Percentiles rank a stretch among this genome's conserved stretches.
These are phyloP conservation scores for Canis aureus DNA, from an alignment of 2,113 vertebrate species.

Conservation along the genomic window DNA sequence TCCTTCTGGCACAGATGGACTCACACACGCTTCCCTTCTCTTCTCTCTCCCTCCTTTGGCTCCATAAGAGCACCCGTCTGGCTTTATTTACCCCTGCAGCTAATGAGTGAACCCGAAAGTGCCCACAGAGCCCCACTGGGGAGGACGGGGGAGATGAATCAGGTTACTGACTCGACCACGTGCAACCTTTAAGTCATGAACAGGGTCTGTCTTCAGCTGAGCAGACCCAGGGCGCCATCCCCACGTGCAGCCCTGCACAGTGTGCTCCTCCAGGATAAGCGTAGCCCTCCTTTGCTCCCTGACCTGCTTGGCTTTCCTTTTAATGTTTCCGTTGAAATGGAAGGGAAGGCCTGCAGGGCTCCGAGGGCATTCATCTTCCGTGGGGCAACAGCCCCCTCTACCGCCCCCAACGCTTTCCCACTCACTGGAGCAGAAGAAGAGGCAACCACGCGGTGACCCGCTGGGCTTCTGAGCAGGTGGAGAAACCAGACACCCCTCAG, in stretches of 20 bases:
- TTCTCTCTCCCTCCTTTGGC: not conserved
- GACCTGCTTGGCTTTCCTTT: slow-evolving; percentile 56
- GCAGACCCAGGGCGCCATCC: slow-evolving; percentile 29
- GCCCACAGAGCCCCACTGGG: not conserved
- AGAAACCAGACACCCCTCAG: accelerated
- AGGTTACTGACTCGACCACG: slow-evolving; percentile 36
- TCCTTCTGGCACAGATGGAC: not conserved
- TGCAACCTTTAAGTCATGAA: slow-evolving; percentile 61
- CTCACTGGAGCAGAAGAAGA: accelerated
- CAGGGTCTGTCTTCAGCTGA: not conserved
- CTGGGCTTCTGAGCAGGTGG: accelerated
- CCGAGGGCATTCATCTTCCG: not conserved
- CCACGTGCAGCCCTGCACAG: slow-evolving; percentile 48
- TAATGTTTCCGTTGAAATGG: not conserved
- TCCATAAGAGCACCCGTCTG: not conserved
- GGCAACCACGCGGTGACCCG: accelerated
- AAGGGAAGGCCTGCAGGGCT: not conserved
- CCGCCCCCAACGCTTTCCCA: not conserved
- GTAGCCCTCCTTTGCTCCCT: slow-evolving; percentile 63
- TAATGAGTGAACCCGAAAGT: slow-evolving; percentile 70
- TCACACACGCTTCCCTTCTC: not conserved
- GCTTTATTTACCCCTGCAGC: slow-evolving; percentile 66
- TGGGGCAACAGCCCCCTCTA: slow-evolving; percentile 83
- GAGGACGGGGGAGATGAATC: slow-evolving; percentile 72
- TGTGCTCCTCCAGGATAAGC: slow-evolving; percentile 51